Evolutionary conservation across 2,888 invertebrate species (phyloP).

Genomic region (Agriopis leucophaearia): DNA sequence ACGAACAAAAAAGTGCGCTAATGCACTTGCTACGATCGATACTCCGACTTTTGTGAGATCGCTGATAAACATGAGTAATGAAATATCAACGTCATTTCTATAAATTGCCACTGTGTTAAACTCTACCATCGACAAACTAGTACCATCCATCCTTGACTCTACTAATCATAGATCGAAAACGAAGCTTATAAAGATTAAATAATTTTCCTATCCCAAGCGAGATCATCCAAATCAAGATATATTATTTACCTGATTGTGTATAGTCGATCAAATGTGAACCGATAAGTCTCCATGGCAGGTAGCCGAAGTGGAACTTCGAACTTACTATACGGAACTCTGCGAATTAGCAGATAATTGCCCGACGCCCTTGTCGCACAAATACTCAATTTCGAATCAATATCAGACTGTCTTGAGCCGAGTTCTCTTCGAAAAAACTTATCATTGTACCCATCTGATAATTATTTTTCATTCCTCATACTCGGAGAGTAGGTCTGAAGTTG

Average conservation of each 20-base stretch:
- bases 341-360: background rate
- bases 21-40: conserved; percentile 10
- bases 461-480: too few relatives aligned
- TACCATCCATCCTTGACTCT: too few relatives aligned
- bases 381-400: too few relatives aligned
- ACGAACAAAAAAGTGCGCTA: conserved; percentile 9
- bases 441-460: too few relatives aligned
- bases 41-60: conserved; percentile 8
- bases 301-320: too few relatives aligned
- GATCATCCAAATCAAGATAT: background rate
- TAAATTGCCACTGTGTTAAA: background rate
- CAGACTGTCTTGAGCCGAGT: too few relatives aligned
- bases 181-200: background rate
- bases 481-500: too few relatives aligned
- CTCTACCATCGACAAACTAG: too few relatives aligned
- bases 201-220: background rate
- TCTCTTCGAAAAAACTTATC: too few relatives aligned
- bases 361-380: background rate
- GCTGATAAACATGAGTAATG: conserved; percentile 20
- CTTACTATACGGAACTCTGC: background rate
- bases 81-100: conserved; percentile 3
- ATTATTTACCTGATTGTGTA: background rate
- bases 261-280: background rate
- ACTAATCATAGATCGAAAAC: too few relatives aligned
- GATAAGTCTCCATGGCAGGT: background rate